Evolutionary conservation across 2,888 invertebrate genomes (phyloP).

Genomic region (Pachliopta kotzebuea): DNA sequence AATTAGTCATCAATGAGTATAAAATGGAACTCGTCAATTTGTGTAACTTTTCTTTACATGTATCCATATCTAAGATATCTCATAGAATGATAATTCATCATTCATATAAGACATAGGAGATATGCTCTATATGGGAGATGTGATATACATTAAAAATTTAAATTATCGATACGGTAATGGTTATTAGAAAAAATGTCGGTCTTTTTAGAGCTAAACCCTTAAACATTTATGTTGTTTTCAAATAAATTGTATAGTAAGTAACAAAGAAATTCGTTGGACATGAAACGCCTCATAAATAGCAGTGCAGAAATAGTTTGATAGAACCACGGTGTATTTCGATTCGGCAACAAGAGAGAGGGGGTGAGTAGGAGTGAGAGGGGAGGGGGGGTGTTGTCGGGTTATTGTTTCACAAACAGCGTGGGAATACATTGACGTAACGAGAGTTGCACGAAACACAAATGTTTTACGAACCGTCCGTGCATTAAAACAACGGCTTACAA

Average conservation of each 20-base stretch:
- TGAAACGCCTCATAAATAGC: conserved; percentile 3
- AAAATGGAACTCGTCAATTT: not conserved
- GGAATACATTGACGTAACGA: conserved; percentile 31
- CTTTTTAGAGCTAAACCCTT: no score
- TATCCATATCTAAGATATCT: no score
- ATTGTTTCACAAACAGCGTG: conserved; percentile 23
- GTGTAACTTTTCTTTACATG: no score
- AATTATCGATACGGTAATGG: no score
- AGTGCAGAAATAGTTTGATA: conserved; percentile 21
- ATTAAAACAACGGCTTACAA: conserved; percentile 34
- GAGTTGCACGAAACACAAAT: conserved; percentile 47
- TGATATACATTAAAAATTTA: no score
- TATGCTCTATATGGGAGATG: no score
- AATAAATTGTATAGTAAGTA: not conserved
- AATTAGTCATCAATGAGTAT: not conserved
- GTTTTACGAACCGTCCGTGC: conserved; percentile 54
- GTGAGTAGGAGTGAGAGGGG: no score
- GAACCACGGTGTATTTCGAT: conserved; percentile 12
- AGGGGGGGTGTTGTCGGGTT: not conserved
- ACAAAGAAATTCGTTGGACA: not conserved
- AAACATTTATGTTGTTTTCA: no score
- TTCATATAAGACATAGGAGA: no score
- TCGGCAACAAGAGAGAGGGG: conserved; percentile 9
- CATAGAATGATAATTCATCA: no score
- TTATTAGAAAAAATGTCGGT: no score